phyloP scores from a whole-genome alignment of 2,888 invertebrate genomes.

The Trissonchulus sp. region DNA sequence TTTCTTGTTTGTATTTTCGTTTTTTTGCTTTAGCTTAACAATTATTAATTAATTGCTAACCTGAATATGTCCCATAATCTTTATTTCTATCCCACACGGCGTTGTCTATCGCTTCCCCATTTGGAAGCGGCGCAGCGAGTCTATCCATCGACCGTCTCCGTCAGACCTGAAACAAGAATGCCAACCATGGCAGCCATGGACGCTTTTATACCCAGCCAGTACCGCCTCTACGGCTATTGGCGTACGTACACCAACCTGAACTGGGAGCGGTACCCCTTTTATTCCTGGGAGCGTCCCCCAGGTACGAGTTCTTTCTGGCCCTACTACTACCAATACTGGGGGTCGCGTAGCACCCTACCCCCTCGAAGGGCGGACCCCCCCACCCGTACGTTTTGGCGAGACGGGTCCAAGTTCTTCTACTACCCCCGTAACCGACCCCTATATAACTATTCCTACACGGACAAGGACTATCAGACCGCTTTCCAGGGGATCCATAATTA shows the following conservation, averaged over 20 bases:
- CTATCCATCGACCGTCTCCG: background rate
- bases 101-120: background rate
- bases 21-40: too few relatives aligned
- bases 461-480: background rate
- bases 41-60: too few relatives aligned
- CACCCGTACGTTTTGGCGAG: background rate
- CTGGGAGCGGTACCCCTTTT: background rate
- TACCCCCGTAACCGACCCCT: background rate
- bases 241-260: background rate
- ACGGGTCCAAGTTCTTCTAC: background rate
- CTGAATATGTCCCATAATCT: too few relatives aligned
- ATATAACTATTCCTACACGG: background rate
- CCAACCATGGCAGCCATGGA: background rate
- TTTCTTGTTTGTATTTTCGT: too few relatives aligned
- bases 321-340: background rate
- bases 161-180: background rate
- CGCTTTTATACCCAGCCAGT: background rate
- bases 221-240: background rate
- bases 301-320: background rate
- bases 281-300: background rate
- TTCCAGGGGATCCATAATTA: background rate
- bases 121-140: background rate
- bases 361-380: background rate
- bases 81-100: too few relatives aligned
- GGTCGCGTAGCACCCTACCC: background rate